Evolutionary conservation across 1,140 invertebrate genomes (phyloP).

Genomic region (Pentalonia nigronervosa): DNA sequence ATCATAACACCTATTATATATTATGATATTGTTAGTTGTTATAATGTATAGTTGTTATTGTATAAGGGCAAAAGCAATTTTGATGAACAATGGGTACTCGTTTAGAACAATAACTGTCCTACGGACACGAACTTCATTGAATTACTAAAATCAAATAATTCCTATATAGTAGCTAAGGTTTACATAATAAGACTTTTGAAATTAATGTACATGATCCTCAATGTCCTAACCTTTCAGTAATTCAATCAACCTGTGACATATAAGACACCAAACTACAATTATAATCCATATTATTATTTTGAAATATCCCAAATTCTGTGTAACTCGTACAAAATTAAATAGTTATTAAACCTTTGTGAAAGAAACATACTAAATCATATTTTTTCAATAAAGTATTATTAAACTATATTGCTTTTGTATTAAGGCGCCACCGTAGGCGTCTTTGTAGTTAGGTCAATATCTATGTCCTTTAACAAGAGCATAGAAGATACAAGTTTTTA

Average conservation of each 20-base stretch:
- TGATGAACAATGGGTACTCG: background rate
- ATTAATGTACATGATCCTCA: background rate
- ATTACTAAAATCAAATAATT: background rate
- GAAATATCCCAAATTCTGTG: background rate
- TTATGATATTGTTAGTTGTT: background rate
- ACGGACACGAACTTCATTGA: background rate
- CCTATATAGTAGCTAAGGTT: background rate
- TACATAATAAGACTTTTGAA: conserved; percentile 9
- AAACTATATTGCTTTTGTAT: background rate
- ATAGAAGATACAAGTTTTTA: no score
- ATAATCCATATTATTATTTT: background rate
- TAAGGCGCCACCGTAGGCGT: background rate
- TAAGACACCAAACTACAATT: background rate
- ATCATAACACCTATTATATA: background rate
- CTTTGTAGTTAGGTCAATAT: no score
- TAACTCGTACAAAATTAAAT: background rate
- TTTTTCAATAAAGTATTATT: background rate
- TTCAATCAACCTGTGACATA: background rate
- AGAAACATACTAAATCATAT: background rate
- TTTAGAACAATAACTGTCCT: conserved; percentile 8
- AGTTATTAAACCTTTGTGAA: background rate
- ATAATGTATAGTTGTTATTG: background rate
- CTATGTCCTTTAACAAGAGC: no score
- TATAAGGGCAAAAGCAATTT: background rate
- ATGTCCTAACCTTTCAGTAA: background rate